phyloP scores from a whole-genome alignment of 2,888 invertebrate species.

The Orchesella flavescens region DNA sequence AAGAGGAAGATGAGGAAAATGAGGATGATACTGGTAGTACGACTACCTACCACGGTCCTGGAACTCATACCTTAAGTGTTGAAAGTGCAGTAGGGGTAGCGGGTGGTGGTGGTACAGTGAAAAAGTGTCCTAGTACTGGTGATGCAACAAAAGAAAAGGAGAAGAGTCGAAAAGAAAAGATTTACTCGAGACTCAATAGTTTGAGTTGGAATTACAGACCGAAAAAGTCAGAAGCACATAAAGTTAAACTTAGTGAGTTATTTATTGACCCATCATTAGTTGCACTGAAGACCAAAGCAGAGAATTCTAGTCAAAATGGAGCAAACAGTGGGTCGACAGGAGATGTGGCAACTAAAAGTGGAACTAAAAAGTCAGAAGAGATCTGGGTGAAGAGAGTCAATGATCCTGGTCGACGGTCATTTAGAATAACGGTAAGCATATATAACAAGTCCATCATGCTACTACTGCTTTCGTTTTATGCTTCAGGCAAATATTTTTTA shows the following conservation, averaged over 20 bases:
- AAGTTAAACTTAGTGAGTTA: conserved; percentile 69
- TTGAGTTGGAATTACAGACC: conserved; percentile 53
- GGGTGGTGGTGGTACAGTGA: conserved; percentile 13
- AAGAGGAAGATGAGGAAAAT: conserved; percentile 66
- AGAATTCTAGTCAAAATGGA: conserved; percentile 61
- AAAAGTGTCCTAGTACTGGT: conserved; percentile 48
- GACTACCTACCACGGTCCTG: background rate
- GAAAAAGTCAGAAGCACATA: conserved; percentile 62
- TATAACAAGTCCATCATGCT: background rate
- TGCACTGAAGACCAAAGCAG: conserved; percentile 62
- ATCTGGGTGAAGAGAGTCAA: conserved; percentile 71
- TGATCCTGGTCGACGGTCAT: conserved; percentile 69
- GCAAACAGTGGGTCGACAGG: conserved; percentile 15
- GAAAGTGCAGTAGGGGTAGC: background rate
- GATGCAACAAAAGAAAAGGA: conserved; percentile 43
- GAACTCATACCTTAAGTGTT: conserved; percentile 4
- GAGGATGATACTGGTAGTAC: conserved; percentile 29
- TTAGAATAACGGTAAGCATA: conserved; percentile 66
- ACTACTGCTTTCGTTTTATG: no score
- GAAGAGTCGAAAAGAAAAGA: conserved; percentile 51
- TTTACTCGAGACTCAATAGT: conserved; percentile 38
- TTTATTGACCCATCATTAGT: conserved; percentile 68
- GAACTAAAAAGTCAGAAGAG: conserved; percentile 70
- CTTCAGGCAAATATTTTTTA: no score
- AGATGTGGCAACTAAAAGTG: conserved; percentile 15